Percentiles rank a stretch among this genome's conserved stretches.
These are phyloP conservation scores for Ochropleura leucogaster DNA, from an alignment of 2,888 invertebrate genomes.

Conservation along the genomic window DNA sequence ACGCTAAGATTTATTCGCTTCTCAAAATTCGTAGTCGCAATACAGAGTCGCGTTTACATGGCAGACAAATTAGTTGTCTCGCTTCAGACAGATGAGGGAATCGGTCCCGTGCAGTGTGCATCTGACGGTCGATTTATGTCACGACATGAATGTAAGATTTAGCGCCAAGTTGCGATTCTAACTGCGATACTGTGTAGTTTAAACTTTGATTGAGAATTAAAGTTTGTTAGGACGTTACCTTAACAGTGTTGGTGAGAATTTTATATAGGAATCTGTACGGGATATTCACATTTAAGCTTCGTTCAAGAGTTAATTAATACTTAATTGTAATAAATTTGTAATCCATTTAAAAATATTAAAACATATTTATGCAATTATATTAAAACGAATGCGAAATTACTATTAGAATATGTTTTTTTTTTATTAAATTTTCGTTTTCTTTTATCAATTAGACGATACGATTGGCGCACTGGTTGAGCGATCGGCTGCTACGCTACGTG, in stretches of 20 bases:
- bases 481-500: no score
- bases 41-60: constrained; percentile 75
- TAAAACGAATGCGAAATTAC: neutral
- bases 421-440: no score
- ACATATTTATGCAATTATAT: neutral
- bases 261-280: neutral
- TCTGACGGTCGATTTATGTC: constrained; percentile 76
- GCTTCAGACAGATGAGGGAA: constrained; percentile 80
- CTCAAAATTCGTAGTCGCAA: constrained; percentile 74
- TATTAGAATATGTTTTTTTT: neutral
- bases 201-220: constrained; percentile 30
- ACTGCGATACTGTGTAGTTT: constrained; percentile 61
- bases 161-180: constrained; percentile 70
- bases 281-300: neutral
- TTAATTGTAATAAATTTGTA: no score
- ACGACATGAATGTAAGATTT: constrained; percentile 69
- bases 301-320: neutral
- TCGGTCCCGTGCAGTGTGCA: constrained; percentile 72
- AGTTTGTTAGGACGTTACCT: constrained; percentile 1
- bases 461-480: no score
- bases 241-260: neutral
- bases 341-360: neutral
- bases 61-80: constrained; percentile 86
- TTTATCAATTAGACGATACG: no score
- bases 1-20: constrained; percentile 74